Evolutionary conservation across 2,888 invertebrate genomes (phyloP).

Genomic region (Taenaris catops): DNA sequence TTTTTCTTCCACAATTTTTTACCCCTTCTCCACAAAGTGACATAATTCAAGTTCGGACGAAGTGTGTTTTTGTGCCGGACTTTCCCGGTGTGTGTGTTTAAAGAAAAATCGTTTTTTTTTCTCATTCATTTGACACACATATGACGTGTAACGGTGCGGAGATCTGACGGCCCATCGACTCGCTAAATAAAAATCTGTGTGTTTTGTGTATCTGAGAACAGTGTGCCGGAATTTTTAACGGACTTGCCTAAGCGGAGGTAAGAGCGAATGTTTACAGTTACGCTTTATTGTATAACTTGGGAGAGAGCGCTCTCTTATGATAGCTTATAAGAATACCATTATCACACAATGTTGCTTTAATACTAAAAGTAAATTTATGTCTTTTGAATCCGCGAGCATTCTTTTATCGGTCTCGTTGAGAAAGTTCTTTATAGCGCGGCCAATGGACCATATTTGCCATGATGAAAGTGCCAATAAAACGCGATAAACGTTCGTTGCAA

Average conservation of each 20-base stretch:
- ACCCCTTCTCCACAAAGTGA: constrained; percentile 33
- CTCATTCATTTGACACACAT: constrained; percentile 63
- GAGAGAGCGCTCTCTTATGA: constrained; percentile 33
- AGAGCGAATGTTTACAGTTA: constrained; percentile 75
- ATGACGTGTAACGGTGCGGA: constrained; percentile 73
- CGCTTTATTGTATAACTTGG: constrained; percentile 67
- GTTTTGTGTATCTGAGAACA: constrained; percentile 67
- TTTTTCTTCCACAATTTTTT: background rate
- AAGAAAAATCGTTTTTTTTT: constrained; percentile 12
- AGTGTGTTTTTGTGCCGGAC: constrained; percentile 50
- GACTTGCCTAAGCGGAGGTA: constrained; percentile 73
- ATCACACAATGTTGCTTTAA: constrained; percentile 15
- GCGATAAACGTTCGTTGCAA: constrained; percentile 14
- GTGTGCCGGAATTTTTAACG: constrained; percentile 74
- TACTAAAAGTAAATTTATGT: constrained; percentile 2
- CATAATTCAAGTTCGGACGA: constrained; percentile 29
- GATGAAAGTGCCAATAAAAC: constrained; percentile 21
- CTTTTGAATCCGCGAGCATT: too few relatives aligned
- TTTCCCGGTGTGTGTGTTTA: constrained; percentile 28
- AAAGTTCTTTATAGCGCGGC: constrained; percentile 5
- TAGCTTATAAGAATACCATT: constrained; percentile 16
- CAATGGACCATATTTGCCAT: constrained; percentile 14
- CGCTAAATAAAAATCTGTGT: constrained; percentile 70
- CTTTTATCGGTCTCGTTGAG: constrained; percentile 5
- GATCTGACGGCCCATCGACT: constrained; percentile 64